Conservation (phyloP, 2,888 invertebrate species). For the Seira sanloemensis region DNA sequence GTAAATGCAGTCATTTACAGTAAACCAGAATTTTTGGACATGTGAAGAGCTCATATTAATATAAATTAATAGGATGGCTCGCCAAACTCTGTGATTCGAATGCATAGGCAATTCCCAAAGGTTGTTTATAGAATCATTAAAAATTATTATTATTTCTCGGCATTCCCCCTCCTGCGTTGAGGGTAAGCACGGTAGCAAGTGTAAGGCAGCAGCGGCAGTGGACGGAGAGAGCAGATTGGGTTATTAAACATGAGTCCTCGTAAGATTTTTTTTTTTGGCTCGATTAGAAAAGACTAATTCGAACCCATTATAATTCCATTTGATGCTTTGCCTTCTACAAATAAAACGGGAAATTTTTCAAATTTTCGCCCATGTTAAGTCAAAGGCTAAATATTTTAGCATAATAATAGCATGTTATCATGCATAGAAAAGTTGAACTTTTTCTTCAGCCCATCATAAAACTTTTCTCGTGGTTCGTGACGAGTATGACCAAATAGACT, state of each 20-base stretch:
- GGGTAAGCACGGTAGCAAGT: slow-evolving; percentile 38
- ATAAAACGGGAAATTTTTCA: neutral
- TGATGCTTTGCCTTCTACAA: neutral
- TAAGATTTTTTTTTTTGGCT: neutral
- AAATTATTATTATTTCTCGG: neutral
- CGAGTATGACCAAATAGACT: slow-evolving; percentile 49
- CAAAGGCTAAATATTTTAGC: neutral
- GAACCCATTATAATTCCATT: neutral
- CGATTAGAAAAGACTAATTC: neutral
- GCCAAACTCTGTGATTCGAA: neutral
- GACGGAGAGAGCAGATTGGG: slow-evolving; percentile 7
- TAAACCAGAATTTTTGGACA: neutral
- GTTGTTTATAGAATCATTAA: slow-evolving; percentile 4
- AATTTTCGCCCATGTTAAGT: neutral
- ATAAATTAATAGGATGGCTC: neutral
- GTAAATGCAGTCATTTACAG: neutral
- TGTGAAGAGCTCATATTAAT: neutral
- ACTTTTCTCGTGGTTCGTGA: slow-evolving; percentile 44
- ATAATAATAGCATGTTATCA: slow-evolving; percentile 4
- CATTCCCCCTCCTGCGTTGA: neutral
- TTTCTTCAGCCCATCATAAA: slow-evolving; percentile 23
- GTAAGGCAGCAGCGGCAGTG: slow-evolving; percentile 39
- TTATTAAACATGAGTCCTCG: neutral
- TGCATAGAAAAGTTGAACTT: neutral
- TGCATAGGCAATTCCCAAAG: neutral